These are phyloP conservation scores for Spisula solida DNA, from an alignment of 2,888 invertebrate genomes.

Conservation along the genomic window DNA sequence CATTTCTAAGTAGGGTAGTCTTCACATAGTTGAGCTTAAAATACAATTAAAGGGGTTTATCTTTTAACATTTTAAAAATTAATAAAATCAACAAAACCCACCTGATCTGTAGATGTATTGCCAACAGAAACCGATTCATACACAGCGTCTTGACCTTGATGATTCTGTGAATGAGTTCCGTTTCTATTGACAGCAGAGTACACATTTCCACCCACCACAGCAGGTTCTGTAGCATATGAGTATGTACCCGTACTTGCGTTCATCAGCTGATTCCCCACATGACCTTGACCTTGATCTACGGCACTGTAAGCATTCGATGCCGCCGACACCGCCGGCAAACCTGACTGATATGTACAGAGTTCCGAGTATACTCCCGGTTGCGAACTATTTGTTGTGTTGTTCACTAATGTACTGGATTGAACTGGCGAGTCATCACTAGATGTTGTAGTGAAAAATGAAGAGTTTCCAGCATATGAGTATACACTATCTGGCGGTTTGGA, in stretches of 20 bases:
- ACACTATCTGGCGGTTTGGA: conserved; percentile 19
- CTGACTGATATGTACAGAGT: conserved; percentile 46
- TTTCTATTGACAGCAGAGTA: conserved; percentile 48
- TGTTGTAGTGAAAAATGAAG: conserved; percentile 24
- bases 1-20: too few relatives aligned
- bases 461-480: conserved; percentile 46
- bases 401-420: neutral
- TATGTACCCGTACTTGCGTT: neutral
- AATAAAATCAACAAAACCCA: too few relatives aligned
- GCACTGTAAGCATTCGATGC: conserved; percentile 25
- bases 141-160: conserved; percentile 40
- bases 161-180: neutral
- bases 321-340: neutral
- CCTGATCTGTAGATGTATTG: conserved; percentile 8
- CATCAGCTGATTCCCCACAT: neutral
- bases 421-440: conserved; percentile 33
- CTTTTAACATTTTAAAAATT: too few relatives aligned
- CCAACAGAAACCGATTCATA: conserved; percentile 57
- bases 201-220: neutral
- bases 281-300: conserved; percentile 36
- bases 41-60: too few relatives aligned
- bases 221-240: conserved; percentile 36
- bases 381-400: neutral
- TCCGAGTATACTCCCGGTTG: conserved; percentile 14
- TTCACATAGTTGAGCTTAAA: too few relatives aligned